These are phyloP conservation scores for Andrena camellia DNA, from an alignment of 2,888 invertebrate genomes.

Conservation along the genomic window DNA sequence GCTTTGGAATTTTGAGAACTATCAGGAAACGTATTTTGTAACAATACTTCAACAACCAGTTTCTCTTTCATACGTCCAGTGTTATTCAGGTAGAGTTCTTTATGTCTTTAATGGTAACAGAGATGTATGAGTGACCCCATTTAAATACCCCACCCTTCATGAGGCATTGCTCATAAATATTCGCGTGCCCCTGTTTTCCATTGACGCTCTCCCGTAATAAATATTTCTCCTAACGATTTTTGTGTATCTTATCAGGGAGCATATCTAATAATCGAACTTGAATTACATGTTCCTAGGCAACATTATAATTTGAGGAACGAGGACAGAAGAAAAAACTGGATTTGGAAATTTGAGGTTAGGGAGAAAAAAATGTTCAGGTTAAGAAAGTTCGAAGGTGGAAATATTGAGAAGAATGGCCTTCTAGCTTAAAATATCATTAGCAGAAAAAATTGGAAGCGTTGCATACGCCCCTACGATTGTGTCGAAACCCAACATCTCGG, in stretches of 20 bases:
- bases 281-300: constrained; percentile 23
- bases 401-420: neutral
- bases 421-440: neutral
- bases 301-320: neutral
- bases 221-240: constrained; percentile 60
- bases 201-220: constrained; percentile 54
- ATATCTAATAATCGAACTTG: constrained; percentile 38
- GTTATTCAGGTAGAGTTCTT: constrained; percentile 29
- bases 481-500: constrained; percentile 57
- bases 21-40: neutral
- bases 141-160: constrained; percentile 57
- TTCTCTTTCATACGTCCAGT: neutral
- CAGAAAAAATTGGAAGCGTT: constrained; percentile 11
- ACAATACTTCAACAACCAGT: neutral
- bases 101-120: constrained; percentile 38
- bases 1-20: constrained; percentile 9
- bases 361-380: neutral
- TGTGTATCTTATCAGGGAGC: constrained; percentile 36
- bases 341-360: neutral
- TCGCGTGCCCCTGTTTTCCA: constrained; percentile 42
- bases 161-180: constrained; percentile 51
- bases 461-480: neutral
- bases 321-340: neutral
- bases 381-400: neutral
- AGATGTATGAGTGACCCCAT: constrained; percentile 58